Conservation (phyloP, 2,888 invertebrate species). For the Yponomeuta malinellus region DNA sequence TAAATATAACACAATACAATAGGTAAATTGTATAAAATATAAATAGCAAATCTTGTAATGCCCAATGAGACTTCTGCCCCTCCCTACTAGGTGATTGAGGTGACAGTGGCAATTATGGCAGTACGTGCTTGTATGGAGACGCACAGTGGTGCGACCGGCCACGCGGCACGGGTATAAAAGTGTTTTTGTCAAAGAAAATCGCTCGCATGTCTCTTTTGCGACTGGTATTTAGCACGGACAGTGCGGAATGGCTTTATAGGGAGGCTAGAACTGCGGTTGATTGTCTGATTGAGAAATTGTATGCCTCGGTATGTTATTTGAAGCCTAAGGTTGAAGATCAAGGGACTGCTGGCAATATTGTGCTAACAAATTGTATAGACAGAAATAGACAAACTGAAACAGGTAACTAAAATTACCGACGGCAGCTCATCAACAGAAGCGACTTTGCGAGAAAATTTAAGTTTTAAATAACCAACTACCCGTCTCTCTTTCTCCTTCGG, state of each 20-base stretch:
- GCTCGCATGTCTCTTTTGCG: neutral
- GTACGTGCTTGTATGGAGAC: neutral
- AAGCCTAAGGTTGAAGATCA: neutral
- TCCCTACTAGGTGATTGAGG: constrained; percentile 2
- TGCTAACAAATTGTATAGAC: neutral
- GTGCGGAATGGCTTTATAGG: neutral
- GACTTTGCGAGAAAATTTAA: too few species aligned
- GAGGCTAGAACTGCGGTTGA: neutral
- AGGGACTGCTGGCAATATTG: neutral
- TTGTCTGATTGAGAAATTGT: constrained; percentile 1
- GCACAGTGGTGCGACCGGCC: neutral
- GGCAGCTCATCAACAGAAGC: too few species aligned
- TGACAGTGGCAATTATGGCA: constrained; percentile 10
- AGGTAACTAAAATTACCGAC: too few species aligned
- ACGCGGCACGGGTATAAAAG: neutral
- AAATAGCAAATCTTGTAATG: too few species aligned
- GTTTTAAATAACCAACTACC: too few species aligned
- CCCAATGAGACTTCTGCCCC: neutral
- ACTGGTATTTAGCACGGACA: neutral
- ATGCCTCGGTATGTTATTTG: neutral
- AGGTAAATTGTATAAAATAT: too few species aligned
- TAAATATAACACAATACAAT: too few species aligned
- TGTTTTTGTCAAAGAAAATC: constrained; percentile 2
- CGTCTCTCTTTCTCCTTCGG: too few species aligned
- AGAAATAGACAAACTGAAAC: neutral